A percentile compares a stretch with the other conserved stretches of the same genome.
These are phyloP conservation scores for Mobula birostris DNA, from an alignment of 2,113 vertebrate species.

Conservation along the genomic window DNA sequence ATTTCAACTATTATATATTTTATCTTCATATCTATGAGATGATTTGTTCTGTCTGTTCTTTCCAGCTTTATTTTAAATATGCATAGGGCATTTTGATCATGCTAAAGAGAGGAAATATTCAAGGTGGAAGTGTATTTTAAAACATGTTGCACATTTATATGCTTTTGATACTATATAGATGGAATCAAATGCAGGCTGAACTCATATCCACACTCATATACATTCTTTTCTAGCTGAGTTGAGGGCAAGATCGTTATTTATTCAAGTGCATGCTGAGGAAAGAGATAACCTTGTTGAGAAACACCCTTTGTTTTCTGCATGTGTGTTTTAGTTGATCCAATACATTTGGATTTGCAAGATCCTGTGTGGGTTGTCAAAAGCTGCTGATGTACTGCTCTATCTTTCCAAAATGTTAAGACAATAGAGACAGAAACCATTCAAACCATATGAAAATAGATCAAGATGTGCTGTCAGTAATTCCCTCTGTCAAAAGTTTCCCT, in stretches of 20 bases:
- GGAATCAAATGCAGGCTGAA: neutral
- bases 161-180: neutral
- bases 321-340: neutral
- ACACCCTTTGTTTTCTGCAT: neutral
- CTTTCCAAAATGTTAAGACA: neutral
- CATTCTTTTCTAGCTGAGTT: too few relatives aligned
- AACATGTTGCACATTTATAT: neutral
- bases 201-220: neutral
- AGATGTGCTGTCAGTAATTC: too few relatives aligned
- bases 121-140: neutral
- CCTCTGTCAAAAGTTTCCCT: too few relatives aligned
- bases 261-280: neutral
- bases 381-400: neutral
- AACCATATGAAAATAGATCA: too few relatives aligned
- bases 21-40: neutral
- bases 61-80: neutral
- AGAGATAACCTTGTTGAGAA: neutral
- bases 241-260: neutral
- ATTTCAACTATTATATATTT: neutral
- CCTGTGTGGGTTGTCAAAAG: neutral
- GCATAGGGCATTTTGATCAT: neutral
- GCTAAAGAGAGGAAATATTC: neutral
- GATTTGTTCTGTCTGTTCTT: neutral
- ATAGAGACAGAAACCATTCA: too few relatives aligned
- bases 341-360: neutral